Base-by-base conservation (phyloP, 2,113 vertebrate species). In the rabbit (Oryctolagus cuniculus) region DNA sequence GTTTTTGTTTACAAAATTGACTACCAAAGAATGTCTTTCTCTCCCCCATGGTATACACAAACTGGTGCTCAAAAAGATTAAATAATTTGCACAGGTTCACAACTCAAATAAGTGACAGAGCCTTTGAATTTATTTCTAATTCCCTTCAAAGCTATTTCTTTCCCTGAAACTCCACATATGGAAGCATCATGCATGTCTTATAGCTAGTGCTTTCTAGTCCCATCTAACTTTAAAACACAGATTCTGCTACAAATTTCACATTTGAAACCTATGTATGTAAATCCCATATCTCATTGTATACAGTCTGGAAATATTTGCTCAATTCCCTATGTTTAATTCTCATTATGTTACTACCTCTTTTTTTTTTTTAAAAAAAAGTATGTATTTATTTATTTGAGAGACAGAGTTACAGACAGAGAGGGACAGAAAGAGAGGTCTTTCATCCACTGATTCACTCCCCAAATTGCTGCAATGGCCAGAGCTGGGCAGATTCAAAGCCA, bases 161-260 rank as follows among this genome's bases (percentile, higher is more conserved):
- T 16, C 51, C 63, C 22, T 61, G 55, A 88, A 64, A 77, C 80
- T 10, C 36, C 61, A 16, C 3, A 2, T 63, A 63, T 10, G 10
- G 88, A 78, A 79, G 6, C 15, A 61, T 91, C 24, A 10, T 8
- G 10, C 31, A 44, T 69, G 34, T 49, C 12, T 6, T 0, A 31
- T 11, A 31, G 16, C 61, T 44, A 21, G 10, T 74, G 31, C 22
- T 49, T 79, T 51, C 17, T 83, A 90, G 34, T 72, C 74, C 34
- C 6, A 79, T 88, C 58, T 77, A 84, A 31, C 21, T 77, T 82
- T 70, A 88, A 96, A 85, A 88, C 77, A 19, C 15, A 67, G 27
- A 87, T 75, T 34, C 66, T 55, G 31, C n/a, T 44, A 34, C 25
- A 82, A 94, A 79, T 70, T 22, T 51, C 21, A 38, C 69, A 27